Conservation (phyloP, 2,888 invertebrate species). For the Steinernema carpocapsae region DNA sequence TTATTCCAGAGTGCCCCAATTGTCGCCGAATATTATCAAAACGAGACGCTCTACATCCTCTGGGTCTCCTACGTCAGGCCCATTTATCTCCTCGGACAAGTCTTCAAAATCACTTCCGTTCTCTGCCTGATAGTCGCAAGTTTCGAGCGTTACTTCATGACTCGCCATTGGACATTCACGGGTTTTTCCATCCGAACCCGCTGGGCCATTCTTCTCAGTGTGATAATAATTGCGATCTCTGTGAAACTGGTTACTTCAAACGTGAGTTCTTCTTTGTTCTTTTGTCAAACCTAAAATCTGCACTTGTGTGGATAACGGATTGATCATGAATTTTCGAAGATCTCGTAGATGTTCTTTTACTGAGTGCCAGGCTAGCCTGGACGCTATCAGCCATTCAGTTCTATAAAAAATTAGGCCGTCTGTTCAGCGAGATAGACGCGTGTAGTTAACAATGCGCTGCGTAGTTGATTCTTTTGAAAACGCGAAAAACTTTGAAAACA, state of each 20-base stretch:
- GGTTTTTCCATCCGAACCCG: conserved; percentile 64
- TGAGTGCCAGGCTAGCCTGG: not conserved
- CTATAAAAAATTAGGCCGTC: no score
- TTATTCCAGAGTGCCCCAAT: conserved; percentile 59
- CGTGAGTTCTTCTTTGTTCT: conserved; percentile 36
- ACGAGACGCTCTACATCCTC: conserved; percentile 35
- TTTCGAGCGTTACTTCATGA: conserved; percentile 62
- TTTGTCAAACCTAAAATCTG: not conserved
- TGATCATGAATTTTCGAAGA: not conserved
- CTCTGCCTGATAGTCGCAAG: conserved; percentile 66
- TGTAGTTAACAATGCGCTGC: no score
- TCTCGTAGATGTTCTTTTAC: not conserved
- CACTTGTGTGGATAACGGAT: not conserved
- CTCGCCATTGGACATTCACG: conserved; percentile 67
- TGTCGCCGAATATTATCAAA: conserved; percentile 53
- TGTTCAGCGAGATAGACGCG: no score
- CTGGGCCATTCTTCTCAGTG: conserved; percentile 60
- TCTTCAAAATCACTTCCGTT: conserved; percentile 65
- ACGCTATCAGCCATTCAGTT: no score
- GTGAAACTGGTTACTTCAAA: conserved; percentile 62
- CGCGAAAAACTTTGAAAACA: no score
- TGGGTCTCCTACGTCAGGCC: conserved; percentile 43
- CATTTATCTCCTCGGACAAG: conserved; percentile 58
- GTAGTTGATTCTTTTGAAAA: no score
- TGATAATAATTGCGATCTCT: conserved; percentile 53